Conservation (phyloP, 2,113 vertebrate genomes). For the Irena cyanogastra region DNA sequence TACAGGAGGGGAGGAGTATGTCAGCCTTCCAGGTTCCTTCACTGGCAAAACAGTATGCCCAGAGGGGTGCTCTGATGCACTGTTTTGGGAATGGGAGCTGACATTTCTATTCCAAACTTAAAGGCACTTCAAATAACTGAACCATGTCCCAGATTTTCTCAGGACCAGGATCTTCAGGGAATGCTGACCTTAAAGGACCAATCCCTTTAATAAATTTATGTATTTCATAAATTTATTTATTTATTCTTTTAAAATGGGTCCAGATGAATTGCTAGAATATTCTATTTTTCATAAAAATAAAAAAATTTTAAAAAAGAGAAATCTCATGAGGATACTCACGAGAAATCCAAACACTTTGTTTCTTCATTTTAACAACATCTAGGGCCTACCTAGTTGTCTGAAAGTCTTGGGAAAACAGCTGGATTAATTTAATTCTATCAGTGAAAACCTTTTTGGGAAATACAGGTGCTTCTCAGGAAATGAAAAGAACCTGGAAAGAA, state of each 20-base stretch:
- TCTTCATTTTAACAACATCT: not conserved
- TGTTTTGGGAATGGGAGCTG: not conserved
- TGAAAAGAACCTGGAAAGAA: not conserved
- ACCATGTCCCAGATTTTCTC: not conserved
- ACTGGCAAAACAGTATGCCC: not conserved
- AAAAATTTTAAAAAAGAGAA: not conserved
- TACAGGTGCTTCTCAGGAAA: not conserved
- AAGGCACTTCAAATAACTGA: not conserved
- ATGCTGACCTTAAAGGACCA: not conserved
- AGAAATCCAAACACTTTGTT: not conserved
- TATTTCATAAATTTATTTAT: too few relatives aligned
- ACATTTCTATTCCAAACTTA: not conserved
- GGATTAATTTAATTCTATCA: not conserved
- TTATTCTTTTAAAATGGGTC: not conserved
- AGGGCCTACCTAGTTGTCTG: not conserved
- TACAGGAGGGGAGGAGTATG: rapidly evolving
- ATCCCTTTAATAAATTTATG: not conserved
- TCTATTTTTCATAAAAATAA: not conserved
- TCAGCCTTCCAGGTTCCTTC: not conserved
- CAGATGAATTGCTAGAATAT: not conserved
- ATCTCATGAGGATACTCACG: not conserved
- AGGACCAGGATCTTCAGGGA: not conserved
- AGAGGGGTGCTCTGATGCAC: not conserved
- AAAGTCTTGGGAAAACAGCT: not conserved
- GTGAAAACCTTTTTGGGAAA: not conserved